Base-by-base conservation (phyloP, 2,113 vertebrate genomes). In the Podilymbus podiceps region DNA sequence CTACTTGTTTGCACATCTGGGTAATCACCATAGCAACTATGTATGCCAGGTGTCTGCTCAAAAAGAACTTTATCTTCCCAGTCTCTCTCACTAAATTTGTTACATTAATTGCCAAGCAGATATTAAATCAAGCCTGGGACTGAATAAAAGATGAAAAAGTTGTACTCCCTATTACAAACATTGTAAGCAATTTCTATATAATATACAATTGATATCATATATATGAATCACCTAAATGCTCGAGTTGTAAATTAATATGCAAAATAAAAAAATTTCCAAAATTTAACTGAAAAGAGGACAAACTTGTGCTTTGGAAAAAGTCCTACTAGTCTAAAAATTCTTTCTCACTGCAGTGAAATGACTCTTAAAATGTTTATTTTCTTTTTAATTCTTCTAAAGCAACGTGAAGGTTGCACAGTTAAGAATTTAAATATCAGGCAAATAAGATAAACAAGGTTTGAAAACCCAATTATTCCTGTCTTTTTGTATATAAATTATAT, bases 1-100 rank as follows among this genome's bases (percentile, higher is more conserved):
- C 76, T 76, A 62, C 71, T 97, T 96, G 83, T 90, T 96, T 94
- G 89, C 88, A 96, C 89, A 97, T 83, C 90, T 97, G 95, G 47
- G 80, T 85, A 94, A 94, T 97, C 93, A 91, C 95, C 96, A 96
- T 97, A 94, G 95, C 92, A 97, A 97, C 97, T 59, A 90, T 90
- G 46, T 60, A 79, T 78, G 92, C 85, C 97, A 97, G 96, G 92
- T 97, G 93, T 89, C 94, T 94, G 49, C 87, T 95, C 66, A 62
- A 77, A 96, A 97, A 91, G 66, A 44, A 20, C 46, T 85, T 46
- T 40, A 5, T 85, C 69, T 19, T 88, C 73, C 55, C 73, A 88
- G 27, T 82, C 28, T 92, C 69, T 63, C 44, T 68, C 59, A 64
- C 72, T 82, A 93, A 93, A 95, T 92, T 91, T 40, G 91, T 93